These are phyloP conservation scores for Mactra quadrangularis DNA, from an alignment of 1,140 invertebrate genomes.

Conservation along the genomic window DNA sequence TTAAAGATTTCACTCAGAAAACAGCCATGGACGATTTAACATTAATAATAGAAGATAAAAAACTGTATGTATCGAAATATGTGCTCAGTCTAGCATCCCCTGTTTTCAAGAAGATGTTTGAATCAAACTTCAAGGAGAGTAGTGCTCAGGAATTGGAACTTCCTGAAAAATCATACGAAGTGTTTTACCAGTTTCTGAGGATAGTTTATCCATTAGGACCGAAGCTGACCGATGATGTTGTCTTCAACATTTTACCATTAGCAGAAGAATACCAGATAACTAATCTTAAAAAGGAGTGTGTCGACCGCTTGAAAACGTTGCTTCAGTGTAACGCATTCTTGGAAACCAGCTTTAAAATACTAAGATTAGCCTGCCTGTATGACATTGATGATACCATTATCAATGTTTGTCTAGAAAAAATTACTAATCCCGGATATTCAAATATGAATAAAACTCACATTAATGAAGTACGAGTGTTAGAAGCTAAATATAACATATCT, in stretches of 20 bases:
- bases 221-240: not conserved
- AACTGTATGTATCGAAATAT: slow-evolving; percentile 6
- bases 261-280: slow-evolving; percentile 7
- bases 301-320: too few species aligned
- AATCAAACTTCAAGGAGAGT: slow-evolving; percentile 1
- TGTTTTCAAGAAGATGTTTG: slow-evolving; percentile 20
- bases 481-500: too few species aligned
- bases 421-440: too few species aligned
- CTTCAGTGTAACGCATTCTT: too few species aligned
- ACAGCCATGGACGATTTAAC: slow-evolving; percentile 8
- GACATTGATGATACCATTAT: too few species aligned
- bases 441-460: too few species aligned
- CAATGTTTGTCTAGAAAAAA: too few species aligned
- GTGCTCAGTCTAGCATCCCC: slow-evolving; percentile 2
- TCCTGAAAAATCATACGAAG: not conserved
- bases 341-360: too few species aligned
- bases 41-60: slow-evolving; percentile 11
- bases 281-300: not conserved
- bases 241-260: not conserved
- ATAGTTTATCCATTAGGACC: slow-evolving; percentile 31
- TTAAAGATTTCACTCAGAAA: not conserved
- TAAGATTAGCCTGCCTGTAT: too few species aligned
- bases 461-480: too few species aligned
- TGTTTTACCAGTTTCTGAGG: not conserved
- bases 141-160: not conserved